Evolutionary conservation across 2,797 vertebrate genomes (phyloP), one percentile per base, ranked within the genome.

Genomic region (Eupleurogrammus muticus): DNA sequence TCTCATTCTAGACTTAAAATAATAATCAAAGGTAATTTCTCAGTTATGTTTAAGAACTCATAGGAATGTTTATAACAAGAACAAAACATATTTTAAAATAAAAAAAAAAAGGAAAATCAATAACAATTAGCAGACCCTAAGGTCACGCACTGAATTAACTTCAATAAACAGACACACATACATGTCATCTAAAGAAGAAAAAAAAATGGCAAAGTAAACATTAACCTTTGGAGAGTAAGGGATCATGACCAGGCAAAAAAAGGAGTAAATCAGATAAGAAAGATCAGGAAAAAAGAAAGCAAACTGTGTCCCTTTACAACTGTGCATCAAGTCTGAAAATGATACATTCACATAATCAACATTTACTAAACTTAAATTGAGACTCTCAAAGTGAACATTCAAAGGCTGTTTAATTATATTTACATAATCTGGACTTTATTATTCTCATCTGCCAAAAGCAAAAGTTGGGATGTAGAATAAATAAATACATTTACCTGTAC

Each of bases 401-500:
- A 88, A 77, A 82, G 3, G 54, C 48, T 65, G 67, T 81, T 70
- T 66, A 54, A 66, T 61, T 38, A 79, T 86, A 89, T 90, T 85
- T 87, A 91, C 84, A 90, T 56, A 44, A 75, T 44, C 61, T 75
- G 64, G 42, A 78, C 66, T 71, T 74, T 23, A 70, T 44, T 44
- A 5, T 42, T 76, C 12, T 60, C 17, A 46, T 46, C 23, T 28
- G 64, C 65, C 42, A 62, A 80, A 85, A 73, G 73, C 51, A 85
- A 73, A n/a, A 75, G 28, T 66, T 73, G 68, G 63, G 58, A 53
- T 73, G 40, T 42, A 63, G 59, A 87, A 90, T 92, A 85, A 87
- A 91, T 91, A 91, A 87, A 89, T 72, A 83, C 68, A 80, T 54
- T 82, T 75, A 46, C 65, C 44, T 75, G 35, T 60, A 61, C 47